Percentiles rank a stretch among this genome's conserved stretches.
These are phyloP conservation scores for Lithosia quadra DNA, from an alignment of 2,888 invertebrate genomes.

Conservation along the genomic window DNA sequence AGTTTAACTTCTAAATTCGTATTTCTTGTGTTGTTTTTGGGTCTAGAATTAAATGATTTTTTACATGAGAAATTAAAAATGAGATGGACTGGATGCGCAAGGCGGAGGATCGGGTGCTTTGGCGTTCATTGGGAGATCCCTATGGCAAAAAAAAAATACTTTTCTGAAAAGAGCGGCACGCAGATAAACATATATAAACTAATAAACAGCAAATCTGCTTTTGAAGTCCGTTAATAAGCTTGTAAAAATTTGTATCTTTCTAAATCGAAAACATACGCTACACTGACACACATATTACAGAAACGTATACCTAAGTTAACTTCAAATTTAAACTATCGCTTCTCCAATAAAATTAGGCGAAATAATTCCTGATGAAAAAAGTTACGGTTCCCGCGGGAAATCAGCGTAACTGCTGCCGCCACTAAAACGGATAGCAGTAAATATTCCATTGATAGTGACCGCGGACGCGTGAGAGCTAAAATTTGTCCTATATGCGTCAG, in stretches of 20 bases:
- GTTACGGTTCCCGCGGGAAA: constrained; percentile 22
- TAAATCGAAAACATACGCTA: too few species aligned
- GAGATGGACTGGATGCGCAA: too few species aligned
- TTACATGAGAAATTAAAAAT: too few species aligned
- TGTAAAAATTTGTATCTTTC: neutral
- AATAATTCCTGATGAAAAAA: constrained; percentile 18
- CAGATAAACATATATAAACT: too few species aligned
- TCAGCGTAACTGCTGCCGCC: constrained; percentile 15
- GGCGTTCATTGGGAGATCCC: too few species aligned
- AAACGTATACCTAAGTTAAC: neutral
- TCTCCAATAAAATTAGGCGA: constrained; percentile 17
- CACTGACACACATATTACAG: too few species aligned
- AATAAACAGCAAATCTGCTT: too few species aligned
- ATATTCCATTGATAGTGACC: constrained; percentile 23
- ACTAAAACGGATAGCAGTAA: constrained; percentile 17
- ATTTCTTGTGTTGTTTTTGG: neutral
- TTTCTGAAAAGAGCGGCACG: too few species aligned
- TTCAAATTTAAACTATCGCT: constrained; percentile 13
- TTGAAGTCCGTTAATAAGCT: too few species aligned
- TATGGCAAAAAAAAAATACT: too few species aligned
- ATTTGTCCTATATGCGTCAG: neutral
- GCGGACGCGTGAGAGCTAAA: constrained; percentile 1
- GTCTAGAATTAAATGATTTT: neutral
- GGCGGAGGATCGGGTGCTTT: too few species aligned
- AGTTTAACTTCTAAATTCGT: constrained; percentile 9